Percentiles rank a stretch among this genome's conserved stretches.
phyloP scores from a whole-genome alignment of 2,113 vertebrate species.

The Tragulus kanchil region DNA sequence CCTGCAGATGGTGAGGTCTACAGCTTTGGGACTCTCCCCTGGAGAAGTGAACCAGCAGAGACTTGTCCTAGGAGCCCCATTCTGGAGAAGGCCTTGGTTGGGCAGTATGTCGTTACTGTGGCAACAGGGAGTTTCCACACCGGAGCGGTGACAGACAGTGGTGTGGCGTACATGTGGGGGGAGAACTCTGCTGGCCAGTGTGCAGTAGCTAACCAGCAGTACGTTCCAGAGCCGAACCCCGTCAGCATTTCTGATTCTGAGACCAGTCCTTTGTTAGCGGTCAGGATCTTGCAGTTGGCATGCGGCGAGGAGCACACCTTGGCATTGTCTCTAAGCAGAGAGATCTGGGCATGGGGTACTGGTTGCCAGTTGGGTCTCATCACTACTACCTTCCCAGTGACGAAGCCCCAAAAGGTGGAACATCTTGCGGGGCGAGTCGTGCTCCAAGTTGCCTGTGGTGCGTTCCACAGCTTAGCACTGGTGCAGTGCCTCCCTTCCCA shows the following conservation, averaged over 20 bases:
- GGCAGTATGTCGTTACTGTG: constrained; percentile 92
- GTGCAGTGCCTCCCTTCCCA: constrained; percentile 92
- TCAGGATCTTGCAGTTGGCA: constrained; percentile 93
- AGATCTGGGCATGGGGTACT: constrained; percentile 98
- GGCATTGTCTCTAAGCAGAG: constrained; percentile 92
- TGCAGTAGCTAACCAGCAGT: constrained; percentile 88
- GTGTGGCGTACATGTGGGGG: constrained; percentile 97
- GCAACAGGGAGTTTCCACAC: constrained; percentile 95
- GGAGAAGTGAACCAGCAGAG: constrained; percentile 88
- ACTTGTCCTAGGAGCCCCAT: constrained; percentile 83
- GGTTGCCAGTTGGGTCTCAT: constrained; percentile 95
- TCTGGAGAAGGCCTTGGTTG: constrained; percentile 92
- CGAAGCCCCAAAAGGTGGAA: constrained; percentile 95
- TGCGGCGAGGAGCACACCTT: constrained; percentile 96
- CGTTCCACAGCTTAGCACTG: constrained; percentile 95
- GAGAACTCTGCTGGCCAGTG: constrained; percentile 96
- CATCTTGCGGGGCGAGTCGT: constrained; percentile 94
- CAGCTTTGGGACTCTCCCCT: constrained; percentile 94
- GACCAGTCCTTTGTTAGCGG: constrained; percentile 85
- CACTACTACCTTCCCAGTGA: constrained; percentile 90
- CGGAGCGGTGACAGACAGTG: constrained; percentile 95
- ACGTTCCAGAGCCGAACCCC: constrained; percentile 92
- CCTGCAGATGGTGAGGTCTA: constrained; percentile 94
- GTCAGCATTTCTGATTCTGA: constrained; percentile 92
- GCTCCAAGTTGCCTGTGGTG: constrained; percentile 96